These are phyloP conservation scores for Pogona vitticeps DNA, from an alignment of 2,113 vertebrate species.

Conservation along the genomic window DNA sequence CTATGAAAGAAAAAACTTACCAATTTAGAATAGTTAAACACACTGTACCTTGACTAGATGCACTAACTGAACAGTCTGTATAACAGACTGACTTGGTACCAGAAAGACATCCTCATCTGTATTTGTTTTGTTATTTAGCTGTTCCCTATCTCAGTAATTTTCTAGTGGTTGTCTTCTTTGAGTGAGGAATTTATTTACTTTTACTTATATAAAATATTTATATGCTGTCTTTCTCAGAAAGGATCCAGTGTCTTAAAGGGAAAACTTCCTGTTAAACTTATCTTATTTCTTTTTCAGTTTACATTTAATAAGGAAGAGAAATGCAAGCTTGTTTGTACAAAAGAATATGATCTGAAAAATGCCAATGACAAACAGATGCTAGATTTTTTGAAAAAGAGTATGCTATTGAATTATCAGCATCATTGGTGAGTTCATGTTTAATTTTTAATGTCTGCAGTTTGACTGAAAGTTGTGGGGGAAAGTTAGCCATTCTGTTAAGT, in stretches of 20 bases:
- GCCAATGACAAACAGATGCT: constrained; percentile 82
- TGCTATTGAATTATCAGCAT: constrained; percentile 95
- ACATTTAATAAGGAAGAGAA: constrained; percentile 82
- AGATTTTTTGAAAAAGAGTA: constrained; percentile 93
- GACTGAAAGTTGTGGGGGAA: background rate
- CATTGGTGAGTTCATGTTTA: constrained; percentile 83
- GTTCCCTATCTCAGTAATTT: background rate
- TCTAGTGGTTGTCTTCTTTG: background rate
- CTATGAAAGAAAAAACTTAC: background rate
- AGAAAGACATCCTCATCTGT: background rate
- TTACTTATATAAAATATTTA: background rate
- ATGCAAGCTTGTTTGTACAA: constrained; percentile 86
- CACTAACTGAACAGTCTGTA: background rate
- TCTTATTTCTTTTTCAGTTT: constrained; percentile 78
- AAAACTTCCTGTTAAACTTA: background rate
- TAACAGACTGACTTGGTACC: background rate
- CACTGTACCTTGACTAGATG: background rate
- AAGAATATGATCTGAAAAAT: constrained; percentile 79
- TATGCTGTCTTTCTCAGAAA: too few species aligned
- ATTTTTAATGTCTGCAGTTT: background rate
- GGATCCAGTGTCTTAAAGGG: background rate
- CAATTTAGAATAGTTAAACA: background rate
- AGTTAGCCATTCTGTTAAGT: too few species aligned
- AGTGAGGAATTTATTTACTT: too few species aligned
- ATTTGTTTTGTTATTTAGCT: background rate